A percentile compares a stretch with the other conserved stretches of the same genome.
phyloP scores from a whole-genome alignment of 1,140 invertebrate species.

The Caenorhabditis elegans region WBcel235 BX284602.5:7220001-7220500 shows the following conservation, averaged over 20 bases:
- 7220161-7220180: background rate
- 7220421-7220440: constrained; percentile 50
- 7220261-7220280: constrained; percentile 49
- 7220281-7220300: constrained; percentile 50
- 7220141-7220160: constrained; percentile 1
- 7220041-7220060: background rate
- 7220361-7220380: background rate
- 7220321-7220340: constrained; percentile 58
- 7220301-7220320: constrained; percentile 50
- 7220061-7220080: constrained; percentile 1
- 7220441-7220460: constrained; percentile 50
- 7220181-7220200: background rate
- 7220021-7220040: background rate
- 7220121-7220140: background rate
- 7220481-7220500: constrained; percentile 44
- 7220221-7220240: constrained; percentile 44
- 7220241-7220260: constrained; percentile 39
- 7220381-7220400: background rate
- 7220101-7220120: no score
- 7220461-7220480: constrained; percentile 57
- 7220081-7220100: background rate
- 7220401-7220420: constrained; percentile 61
- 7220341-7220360: constrained; percentile 41
- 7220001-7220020: background rate
- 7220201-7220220: background rate